These are phyloP conservation scores for Chydorus sphaericus DNA, from an alignment of 2,888 invertebrate species.

Conservation along the genomic window DNA sequence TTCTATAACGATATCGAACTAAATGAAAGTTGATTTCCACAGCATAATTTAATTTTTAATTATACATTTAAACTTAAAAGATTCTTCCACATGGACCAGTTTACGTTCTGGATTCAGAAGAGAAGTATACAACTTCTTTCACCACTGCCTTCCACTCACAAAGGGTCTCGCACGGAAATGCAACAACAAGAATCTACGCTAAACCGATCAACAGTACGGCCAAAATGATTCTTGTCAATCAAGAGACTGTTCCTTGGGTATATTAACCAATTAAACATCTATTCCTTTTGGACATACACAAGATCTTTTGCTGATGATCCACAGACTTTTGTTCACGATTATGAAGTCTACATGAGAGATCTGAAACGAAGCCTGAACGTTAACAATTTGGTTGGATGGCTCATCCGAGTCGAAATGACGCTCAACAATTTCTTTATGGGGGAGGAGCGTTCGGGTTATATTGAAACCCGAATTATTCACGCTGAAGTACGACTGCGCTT, in stretches of 20 bases:
- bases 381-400: constrained; percentile 1
- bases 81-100: constrained; percentile 27
- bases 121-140: constrained; percentile 24
- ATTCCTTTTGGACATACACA: background rate
- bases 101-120: constrained; percentile 27
- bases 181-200: constrained; percentile 25
- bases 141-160: constrained; percentile 26
- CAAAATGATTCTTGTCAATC: background rate
- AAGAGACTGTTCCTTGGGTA: constrained; percentile 13
- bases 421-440: constrained; percentile 13
- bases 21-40: too few relatives aligned
- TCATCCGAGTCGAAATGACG: constrained; percentile 7
- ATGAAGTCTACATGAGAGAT: background rate
- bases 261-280: background rate
- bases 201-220: constrained; percentile 11
- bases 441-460: constrained; percentile 24
- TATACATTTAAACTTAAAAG: too few relatives aligned
- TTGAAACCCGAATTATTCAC: constrained; percentile 34
- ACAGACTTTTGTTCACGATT: constrained; percentile 1
- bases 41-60: too few relatives aligned
- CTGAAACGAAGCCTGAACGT: background rate
- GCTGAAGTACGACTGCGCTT: constrained; percentile 32
- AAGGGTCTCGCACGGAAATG: constrained; percentile 28
- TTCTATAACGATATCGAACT: too few relatives aligned
- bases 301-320: background rate